phyloP scores from a whole-genome alignment of 2,113 vertebrate genomes.

The Perca flavescens region DNA sequence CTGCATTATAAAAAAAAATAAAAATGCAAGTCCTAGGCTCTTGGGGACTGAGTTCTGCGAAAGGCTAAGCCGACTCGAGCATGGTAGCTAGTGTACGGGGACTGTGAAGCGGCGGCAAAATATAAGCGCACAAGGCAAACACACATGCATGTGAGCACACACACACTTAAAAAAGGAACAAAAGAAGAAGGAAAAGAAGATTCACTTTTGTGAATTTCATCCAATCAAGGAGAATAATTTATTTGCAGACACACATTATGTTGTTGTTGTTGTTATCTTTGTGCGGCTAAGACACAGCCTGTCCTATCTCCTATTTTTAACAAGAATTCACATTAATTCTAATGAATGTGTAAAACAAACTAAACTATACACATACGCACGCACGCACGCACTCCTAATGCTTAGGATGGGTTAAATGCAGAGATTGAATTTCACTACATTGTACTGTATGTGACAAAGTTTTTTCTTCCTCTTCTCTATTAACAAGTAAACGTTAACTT shows the following conservation, averaged over 20 bases:
- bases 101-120: conserved; percentile 17
- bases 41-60: neutral
- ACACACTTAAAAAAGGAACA: conserved; percentile 32
- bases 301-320: conserved; percentile 44
- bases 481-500: too few species aligned
- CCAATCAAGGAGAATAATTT: conserved; percentile 77
- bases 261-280: conserved; percentile 54
- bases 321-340: conserved; percentile 39
- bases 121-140: conserved; percentile 6
- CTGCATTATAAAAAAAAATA: neutral
- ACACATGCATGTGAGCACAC: conserved; percentile 8
- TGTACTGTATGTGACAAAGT: too few species aligned
- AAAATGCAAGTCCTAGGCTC: conserved; percentile 5
- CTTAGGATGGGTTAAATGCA: too few species aligned
- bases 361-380: neutral
- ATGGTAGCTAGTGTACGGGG: conserved; percentile 13
- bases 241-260: conserved; percentile 65
- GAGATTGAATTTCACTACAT: too few species aligned
- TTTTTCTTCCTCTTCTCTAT: too few species aligned
- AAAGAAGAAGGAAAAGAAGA: conserved; percentile 13
- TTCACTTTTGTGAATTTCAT: conserved; percentile 59
- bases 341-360: conserved; percentile 43
- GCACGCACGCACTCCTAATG: neutral
- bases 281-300: neutral
- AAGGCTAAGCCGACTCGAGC: neutral